Evolutionary conservation across 2,113 vertebrate genomes (phyloP), one percentile per base, ranked within the genome.

Genomic region (Columba livia): DNA sequence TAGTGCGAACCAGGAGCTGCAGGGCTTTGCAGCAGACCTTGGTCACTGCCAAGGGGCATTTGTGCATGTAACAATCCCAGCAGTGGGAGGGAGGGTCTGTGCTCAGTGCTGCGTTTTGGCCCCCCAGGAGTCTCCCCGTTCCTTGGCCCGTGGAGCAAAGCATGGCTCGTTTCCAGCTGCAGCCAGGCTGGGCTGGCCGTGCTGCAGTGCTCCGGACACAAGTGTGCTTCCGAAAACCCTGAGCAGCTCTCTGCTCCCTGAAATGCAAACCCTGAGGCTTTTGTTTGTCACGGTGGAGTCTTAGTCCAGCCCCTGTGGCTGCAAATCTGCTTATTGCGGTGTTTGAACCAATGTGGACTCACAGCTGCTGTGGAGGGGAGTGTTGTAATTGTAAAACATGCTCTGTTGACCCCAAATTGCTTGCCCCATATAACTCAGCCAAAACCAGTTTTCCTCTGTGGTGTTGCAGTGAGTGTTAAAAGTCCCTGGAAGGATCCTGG

Each of bases 241-340:
- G 11, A 28, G 71, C 47, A 62, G 50, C 34, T 24, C 38, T 50
- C 42, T 32, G 56, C 29, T 28, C 62, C 32, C 62, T 12, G 23
- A 42, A 42, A 44, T 26, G 16, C 42, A 65, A 44, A 31, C 29
- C 34, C 19, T 0, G 1, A 14, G 13, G 28, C 5, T 25, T 51
- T 19, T 15, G 18, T 12, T 23, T 0, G 3, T 13, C 2, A 5
- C 19, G 10, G 34, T 1, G 1, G 8, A 13, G 24, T 25, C 44
- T 77, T 4, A 14, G 42, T 9, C 42, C 24, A 32, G 11, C 3
- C 23, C 44, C 44, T 10, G 32, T 2, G 21, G 31, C 42, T 78
- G 65, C 44, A 47, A 6, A 78, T 16, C 31, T 18, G 12, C 25
- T 69, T 24, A 15, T 36, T 1, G 3, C 1, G 3, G 47, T 15